phyloP scores from a whole-genome alignment of 2,888 invertebrate species.

The Galerucella nymphaeae region DNA sequence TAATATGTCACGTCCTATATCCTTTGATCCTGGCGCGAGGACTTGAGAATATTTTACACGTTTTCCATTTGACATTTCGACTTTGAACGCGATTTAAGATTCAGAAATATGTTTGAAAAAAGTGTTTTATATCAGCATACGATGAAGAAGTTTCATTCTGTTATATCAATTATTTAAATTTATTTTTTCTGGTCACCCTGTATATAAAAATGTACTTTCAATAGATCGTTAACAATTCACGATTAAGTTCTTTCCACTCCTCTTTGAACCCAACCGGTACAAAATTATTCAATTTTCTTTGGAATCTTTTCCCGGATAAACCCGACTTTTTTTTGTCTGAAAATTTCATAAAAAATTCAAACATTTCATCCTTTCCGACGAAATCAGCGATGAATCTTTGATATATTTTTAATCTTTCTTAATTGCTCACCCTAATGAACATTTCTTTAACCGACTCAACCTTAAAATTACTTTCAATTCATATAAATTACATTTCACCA shows the following conservation, averaged over 20 bases:
- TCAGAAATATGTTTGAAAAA: not conserved
- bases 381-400: not conserved
- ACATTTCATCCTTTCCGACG: not conserved
- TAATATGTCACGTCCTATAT: constrained; percentile 57
- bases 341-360: not conserved
- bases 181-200: no score
- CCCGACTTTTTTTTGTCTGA: not conserved
- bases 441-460: not conserved
- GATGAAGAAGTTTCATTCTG: no score
- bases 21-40: constrained; percentile 54
- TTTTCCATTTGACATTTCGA: constrained; percentile 38
- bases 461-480: not conserved
- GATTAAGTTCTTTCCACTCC: not conserved
- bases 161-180: no score
- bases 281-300: not conserved
- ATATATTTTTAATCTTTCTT: not conserved
- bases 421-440: no score
- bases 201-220: not conserved
- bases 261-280: not conserved
- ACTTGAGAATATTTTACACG: constrained; percentile 50
- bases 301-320: not conserved
- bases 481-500: not conserved
- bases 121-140: no score
- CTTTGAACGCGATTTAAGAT: constrained; percentile 25
- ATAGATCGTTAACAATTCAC: not conserved